phyloP scores from a whole-genome alignment of 2,113 vertebrate species.

The Conger conger region DNA sequence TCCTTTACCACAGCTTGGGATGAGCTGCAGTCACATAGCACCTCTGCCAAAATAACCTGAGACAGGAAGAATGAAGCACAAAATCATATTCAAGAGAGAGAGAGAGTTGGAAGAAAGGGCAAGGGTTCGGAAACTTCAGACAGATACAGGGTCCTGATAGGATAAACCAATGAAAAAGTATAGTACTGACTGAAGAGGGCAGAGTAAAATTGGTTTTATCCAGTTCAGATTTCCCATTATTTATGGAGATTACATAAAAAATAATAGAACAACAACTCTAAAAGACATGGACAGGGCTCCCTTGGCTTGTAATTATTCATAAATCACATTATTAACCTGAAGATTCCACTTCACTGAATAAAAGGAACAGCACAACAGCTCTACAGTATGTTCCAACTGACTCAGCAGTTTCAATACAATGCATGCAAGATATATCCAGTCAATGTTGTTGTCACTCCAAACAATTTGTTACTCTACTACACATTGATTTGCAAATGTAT shows the following conservation, averaged over 20 bases:
- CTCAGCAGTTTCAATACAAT: background rate
- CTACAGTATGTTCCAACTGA: background rate
- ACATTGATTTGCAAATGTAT: background rate
- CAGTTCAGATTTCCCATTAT: background rate
- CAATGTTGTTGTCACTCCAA: background rate
- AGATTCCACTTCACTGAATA: background rate
- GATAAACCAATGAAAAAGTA: background rate
- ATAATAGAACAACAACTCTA: background rate
- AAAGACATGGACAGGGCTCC: background rate
- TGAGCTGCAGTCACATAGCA: constrained; percentile 86
- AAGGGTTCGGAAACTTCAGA: background rate
- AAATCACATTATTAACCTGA: background rate
- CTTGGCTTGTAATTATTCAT: background rate
- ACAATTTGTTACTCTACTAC: background rate
- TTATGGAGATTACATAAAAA: background rate
- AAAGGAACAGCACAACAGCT: background rate
- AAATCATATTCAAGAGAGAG: background rate
- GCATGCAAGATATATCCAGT: background rate
- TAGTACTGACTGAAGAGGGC: too few species aligned
- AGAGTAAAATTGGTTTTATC: background rate
- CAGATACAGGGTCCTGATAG: background rate
- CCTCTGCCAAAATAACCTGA: constrained; percentile 88
- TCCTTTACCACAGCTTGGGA: constrained; percentile 92
- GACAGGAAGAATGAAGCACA: constrained; percentile 27
- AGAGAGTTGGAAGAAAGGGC: background rate